phyloP scores from a whole-genome alignment of 2,888 invertebrate species.

The Caenorhabditis imperialis region DNA sequence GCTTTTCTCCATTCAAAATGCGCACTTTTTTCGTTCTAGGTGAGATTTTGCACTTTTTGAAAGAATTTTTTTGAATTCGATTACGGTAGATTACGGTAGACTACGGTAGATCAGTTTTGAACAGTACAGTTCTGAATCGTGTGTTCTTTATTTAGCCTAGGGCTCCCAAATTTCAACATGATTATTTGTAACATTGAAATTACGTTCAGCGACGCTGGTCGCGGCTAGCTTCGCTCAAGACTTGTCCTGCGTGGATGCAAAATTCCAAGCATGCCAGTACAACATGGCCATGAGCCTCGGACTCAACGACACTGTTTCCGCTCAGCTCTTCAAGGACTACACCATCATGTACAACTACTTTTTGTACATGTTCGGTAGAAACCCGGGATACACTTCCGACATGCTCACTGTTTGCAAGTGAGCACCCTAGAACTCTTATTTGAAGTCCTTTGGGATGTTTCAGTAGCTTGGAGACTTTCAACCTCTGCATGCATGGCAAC shows the following conservation, averaged over 20 bases:
- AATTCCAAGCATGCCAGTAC: constrained; percentile 54
- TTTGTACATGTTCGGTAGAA: constrained; percentile 55
- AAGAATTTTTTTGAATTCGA: background rate
- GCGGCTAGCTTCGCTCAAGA: constrained; percentile 8
- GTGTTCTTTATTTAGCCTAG: too few species aligned
- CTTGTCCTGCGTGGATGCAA: constrained; percentile 38
- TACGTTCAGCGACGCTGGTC: constrained; percentile 3
- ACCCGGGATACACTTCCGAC: constrained; percentile 54
- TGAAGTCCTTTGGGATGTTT: constrained; percentile 2
- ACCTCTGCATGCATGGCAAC: constrained; percentile 55
- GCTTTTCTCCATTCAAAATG: constrained; percentile 6
- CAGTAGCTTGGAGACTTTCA: constrained; percentile 60
- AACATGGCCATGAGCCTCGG: constrained; percentile 43
- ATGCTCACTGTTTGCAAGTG: constrained; percentile 62
- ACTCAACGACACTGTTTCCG: constrained; percentile 42
- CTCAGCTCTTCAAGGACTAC: constrained; percentile 53
- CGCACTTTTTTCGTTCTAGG: constrained; percentile 14
- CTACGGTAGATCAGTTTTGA: background rate
- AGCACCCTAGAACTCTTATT: constrained; percentile 7
- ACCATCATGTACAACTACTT: constrained; percentile 65
- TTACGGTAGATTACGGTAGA: background rate
- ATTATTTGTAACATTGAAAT: too few species aligned
- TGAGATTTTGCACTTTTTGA: background rate
- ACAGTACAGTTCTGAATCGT: too few species aligned
- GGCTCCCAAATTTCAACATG: too few species aligned